Evolutionary conservation across 2,888 invertebrate species (phyloP).

Genomic region (Podotricha telesiphe): DNA sequence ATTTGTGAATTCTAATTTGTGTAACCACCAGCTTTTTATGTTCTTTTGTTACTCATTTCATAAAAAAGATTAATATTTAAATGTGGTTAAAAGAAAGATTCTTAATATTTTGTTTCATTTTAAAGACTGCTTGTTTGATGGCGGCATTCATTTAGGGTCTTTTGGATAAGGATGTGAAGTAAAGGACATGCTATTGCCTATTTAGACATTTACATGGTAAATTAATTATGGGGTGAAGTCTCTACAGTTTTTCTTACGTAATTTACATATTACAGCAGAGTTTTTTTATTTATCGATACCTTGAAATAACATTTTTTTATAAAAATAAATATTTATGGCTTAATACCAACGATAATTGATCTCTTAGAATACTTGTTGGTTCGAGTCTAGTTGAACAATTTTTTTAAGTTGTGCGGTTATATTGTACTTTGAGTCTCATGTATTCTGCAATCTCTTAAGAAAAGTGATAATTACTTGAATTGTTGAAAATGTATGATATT

Average conservation of each 20-base stretch:
- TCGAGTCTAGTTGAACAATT: not conserved
- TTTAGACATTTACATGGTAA: too few relatives aligned
- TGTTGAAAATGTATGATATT: too few relatives aligned
- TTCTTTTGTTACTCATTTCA: not conserved
- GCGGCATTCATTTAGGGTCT: too few relatives aligned
- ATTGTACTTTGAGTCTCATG: not conserved
- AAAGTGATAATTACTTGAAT: too few relatives aligned
- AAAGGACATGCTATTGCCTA: too few relatives aligned
- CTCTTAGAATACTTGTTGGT: conserved; percentile 11
- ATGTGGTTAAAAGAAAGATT: too few relatives aligned
- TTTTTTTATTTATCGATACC: too few relatives aligned
- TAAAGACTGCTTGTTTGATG: too few relatives aligned
- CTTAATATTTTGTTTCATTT: not conserved
- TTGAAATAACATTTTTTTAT: not conserved
- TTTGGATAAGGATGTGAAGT: too few relatives aligned
- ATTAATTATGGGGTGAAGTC: too few relatives aligned
- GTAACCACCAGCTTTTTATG: not conserved
- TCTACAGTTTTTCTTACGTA: too few relatives aligned
- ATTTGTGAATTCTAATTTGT: conserved; percentile 3
- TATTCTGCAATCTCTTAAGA: not conserved
- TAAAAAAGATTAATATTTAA: not conserved
- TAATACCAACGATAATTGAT: conserved; percentile 15
- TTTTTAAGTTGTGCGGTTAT: not conserved
- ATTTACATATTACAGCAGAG: not conserved
- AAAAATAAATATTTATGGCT: not conserved